A percentile compares a stretch with the other conserved stretches of the same genome.
phyloP scores from a whole-genome alignment of 92 coral and sea anemone genomes.

The Anthopleura xanthogrammica region DNA sequence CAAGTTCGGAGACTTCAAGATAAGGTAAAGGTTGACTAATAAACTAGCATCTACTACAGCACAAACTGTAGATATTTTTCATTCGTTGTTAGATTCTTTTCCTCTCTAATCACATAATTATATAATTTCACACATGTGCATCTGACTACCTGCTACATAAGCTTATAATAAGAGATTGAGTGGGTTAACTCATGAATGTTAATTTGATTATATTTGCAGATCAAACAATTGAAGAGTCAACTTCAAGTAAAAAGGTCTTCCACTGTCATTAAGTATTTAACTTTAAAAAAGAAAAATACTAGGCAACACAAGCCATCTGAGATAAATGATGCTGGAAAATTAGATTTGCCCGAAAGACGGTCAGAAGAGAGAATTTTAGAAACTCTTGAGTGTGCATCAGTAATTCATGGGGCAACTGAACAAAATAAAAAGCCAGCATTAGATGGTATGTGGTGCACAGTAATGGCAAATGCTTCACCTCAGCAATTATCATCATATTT shows the following conservation, averaged over 20 bases:
- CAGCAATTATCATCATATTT: constrained; percentile 9
- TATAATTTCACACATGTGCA: too few relatives aligned
- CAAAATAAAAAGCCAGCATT: background rate
- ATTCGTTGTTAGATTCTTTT: too few relatives aligned
- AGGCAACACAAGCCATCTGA: constrained; percentile 8
- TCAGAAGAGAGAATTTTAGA: background rate
- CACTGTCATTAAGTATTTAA: background rate
- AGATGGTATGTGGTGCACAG: constrained; percentile 45
- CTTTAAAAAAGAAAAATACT: background rate
- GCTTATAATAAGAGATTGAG: too few relatives aligned
- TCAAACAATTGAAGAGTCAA: background rate
- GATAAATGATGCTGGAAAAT: background rate
- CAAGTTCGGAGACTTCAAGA: background rate
- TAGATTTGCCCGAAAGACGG: background rate
- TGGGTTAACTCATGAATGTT: too few relatives aligned
- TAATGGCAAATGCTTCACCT: constrained; percentile 29
- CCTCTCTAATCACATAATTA: too few relatives aligned
- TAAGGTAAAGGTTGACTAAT: too few relatives aligned
- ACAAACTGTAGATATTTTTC: too few relatives aligned
- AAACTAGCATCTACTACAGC: too few relatives aligned
- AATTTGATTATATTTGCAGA: background rate
- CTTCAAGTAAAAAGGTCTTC: background rate
- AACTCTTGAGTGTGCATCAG: constrained; percentile 1
- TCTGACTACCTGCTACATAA: too few relatives aligned
- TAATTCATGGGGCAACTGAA: constrained; percentile 8